Evolutionary conservation across 2,113 vertebrate genomes (phyloP), one percentile per base, ranked within the genome.

Genomic region (Myotis lucifugus): DNA sequence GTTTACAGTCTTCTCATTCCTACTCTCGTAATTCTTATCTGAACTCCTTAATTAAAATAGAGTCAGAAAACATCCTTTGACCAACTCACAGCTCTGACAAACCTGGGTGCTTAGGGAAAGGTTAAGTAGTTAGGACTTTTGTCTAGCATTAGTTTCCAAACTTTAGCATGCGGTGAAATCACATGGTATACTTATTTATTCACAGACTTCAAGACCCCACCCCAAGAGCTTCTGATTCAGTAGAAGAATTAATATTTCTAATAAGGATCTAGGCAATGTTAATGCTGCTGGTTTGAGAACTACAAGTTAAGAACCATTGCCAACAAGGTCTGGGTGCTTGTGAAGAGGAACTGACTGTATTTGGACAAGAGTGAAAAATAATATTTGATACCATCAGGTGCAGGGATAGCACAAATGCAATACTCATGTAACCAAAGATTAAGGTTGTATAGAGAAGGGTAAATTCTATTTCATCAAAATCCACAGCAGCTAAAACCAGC

Each of bases 1-100:
- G 84, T 42, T 76, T 88, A 46, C 18, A 95, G 52, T 64, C 72
- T 52, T 93, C 95, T 96, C 85, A 95, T 95, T 61, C 48, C 96
- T 91, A 91, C 92, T 85, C 46, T 88, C 73, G 88, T 95, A 94
- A 97, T 96, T 96, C 93, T 95, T 94, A 93, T 54, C 61, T 72
- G 50, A 92, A 92, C 67, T 92, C 81, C 69, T 95, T 95, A 96
- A 95, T 96, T 96, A 96, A 96, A 92, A 95, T 59, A 91, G 74
- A 96, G 72, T 66, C 73, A 90, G 74, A 92, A 96, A 91, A 76
- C 32, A 95, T 84, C 54, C 88, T 92, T 90, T 88, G 95, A 94
- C 95, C 90, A 95, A 34, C 95, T 88, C 85, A 67, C 69, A 96
- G 52, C 46, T 52, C 88, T 96, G 82, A 88, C 69, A 94, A 95